Evolutionary conservation across 2,113 vertebrate species (phyloP).

Genomic region (Acinonyx jubatus): DNA sequence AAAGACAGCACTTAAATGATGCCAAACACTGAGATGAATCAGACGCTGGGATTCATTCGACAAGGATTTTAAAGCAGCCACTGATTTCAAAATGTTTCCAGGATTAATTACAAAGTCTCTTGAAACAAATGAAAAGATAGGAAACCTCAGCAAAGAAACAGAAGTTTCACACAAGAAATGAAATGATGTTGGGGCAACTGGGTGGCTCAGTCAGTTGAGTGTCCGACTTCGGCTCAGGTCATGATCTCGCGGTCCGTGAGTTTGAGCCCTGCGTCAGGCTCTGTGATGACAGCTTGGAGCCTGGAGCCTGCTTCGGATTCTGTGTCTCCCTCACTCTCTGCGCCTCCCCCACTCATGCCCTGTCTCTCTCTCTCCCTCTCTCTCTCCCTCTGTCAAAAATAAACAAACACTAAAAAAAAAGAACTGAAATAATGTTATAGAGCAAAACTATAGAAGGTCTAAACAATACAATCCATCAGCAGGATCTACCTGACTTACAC

Average conservation of each 20-base stretch:
- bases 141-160: slow-evolving; percentile 20
- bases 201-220: too few species aligned
- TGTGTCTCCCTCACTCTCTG: too few species aligned
- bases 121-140: slow-evolving; percentile 19
- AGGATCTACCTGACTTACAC: not conserved
- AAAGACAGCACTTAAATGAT: not conserved
- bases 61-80: not conserved
- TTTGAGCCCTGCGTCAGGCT: too few species aligned
- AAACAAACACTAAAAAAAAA: not conserved
- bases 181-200: not conserved
- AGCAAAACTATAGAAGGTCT: not conserved
- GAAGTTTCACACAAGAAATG: not conserved
- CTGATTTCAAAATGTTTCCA: not conserved
- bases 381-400: too few species aligned
- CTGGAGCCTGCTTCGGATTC: too few species aligned
- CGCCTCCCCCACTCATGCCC: too few species aligned
- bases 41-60: not conserved
- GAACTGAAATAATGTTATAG: not conserved
- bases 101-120: not conserved
- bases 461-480: not conserved
- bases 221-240: too few species aligned
- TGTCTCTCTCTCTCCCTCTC: too few species aligned
- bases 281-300: too few species aligned
- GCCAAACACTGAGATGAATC: not conserved
- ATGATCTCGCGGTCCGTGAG: too few species aligned